These are phyloP conservation scores for Sebastes minor DNA, from an alignment of 2,797 vertebrate species.

Conservation along the genomic window DNA sequence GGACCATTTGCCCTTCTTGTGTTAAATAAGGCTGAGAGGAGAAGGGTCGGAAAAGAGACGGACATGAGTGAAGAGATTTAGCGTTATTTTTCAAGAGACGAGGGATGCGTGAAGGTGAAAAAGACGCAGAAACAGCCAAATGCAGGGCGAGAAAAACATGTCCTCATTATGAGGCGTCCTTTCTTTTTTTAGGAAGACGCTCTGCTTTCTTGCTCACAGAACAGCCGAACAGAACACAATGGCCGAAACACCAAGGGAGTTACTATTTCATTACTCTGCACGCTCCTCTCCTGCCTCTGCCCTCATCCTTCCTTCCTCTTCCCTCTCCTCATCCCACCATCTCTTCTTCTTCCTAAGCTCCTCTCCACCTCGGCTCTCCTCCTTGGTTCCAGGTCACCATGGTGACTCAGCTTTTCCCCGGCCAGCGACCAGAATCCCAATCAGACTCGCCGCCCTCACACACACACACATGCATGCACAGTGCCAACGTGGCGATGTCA, in stretches of 20 bases:
- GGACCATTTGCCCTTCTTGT: not conserved
- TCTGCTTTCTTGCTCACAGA: slow-evolving; percentile 5
- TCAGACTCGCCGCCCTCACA: slow-evolving; percentile 55
- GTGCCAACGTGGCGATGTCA: slow-evolving; percentile 51
- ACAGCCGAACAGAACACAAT: slow-evolving; percentile 1
- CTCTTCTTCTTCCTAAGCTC: slow-evolving; percentile 13
- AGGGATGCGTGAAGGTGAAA: not conserved
- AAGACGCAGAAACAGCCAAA: not conserved
- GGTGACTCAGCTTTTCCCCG: slow-evolving; percentile 75
- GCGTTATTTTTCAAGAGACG: not conserved
- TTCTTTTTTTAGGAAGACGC: not conserved
- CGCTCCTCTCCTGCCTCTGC: not conserved
- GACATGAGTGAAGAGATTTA: not conserved
- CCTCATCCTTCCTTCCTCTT: not conserved
- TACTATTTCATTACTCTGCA: slow-evolving; percentile 21
- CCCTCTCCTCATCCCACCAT: slow-evolving; percentile 1
- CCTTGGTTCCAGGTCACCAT: slow-evolving; percentile 70
- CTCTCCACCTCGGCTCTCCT: slow-evolving; percentile 35
- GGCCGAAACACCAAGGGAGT: slow-evolving; percentile 11
- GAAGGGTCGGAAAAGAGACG: not conserved
- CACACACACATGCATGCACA: slow-evolving; percentile 14
- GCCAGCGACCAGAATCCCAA: slow-evolving; percentile 71
- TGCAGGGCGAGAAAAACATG: not conserved
- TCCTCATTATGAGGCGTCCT: slow-evolving; percentile 17
- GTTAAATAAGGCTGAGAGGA: not conserved